These are phyloP conservation scores for Nasonovia ribisnigri DNA, from an alignment of 2,888 invertebrate genomes.

Conservation along the genomic window DNA sequence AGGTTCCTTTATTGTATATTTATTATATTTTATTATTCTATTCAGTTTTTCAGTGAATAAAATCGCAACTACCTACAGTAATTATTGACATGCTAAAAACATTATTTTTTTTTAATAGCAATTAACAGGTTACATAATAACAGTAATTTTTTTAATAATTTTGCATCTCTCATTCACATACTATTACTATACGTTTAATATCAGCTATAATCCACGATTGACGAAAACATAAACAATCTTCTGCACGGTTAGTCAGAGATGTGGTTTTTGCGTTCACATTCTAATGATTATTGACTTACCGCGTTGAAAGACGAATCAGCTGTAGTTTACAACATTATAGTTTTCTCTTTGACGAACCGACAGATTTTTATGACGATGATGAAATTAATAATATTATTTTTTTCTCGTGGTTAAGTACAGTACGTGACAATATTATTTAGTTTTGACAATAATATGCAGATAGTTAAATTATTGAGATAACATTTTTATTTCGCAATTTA, in stretches of 20 bases:
- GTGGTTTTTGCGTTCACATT: background rate
- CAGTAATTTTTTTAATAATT: background rate
- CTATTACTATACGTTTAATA: background rate
- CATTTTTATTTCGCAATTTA: background rate
- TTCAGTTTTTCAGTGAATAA: background rate
- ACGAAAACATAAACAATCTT: background rate
- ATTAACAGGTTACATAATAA: background rate
- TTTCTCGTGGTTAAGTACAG: background rate
- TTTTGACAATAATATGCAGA: background rate
- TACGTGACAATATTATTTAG: background rate
- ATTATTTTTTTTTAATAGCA: background rate
- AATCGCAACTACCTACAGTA: background rate
- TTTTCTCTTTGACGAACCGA: background rate
- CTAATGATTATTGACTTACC: background rate
- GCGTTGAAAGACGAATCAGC: background rate
- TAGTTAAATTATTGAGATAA: background rate
- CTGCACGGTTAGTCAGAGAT: background rate
- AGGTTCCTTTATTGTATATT: background rate
- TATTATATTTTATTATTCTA: background rate
- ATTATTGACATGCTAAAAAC: background rate
- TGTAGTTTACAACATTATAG: background rate
- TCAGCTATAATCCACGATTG: background rate
- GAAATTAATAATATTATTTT: background rate
- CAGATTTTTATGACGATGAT: background rate
- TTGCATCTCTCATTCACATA: background rate